Evolutionary conservation across 2,113 vertebrate species (phyloP).

Genomic region (Vulpes lagopus): DNA sequence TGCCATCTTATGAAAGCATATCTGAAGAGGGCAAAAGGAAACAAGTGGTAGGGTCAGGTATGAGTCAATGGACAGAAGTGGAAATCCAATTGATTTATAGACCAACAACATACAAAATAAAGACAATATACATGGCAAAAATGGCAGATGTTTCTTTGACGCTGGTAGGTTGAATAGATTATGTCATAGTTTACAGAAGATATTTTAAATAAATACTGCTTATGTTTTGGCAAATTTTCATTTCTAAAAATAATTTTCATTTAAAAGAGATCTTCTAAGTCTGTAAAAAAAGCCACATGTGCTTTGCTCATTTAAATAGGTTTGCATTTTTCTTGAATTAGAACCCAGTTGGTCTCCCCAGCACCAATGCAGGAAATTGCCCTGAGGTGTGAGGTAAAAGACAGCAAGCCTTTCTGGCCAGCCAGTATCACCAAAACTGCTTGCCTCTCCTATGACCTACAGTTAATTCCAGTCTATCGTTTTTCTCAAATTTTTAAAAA

Average conservation of each 20-base stretch:
- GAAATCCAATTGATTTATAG: neutral
- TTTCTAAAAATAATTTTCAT: neutral
- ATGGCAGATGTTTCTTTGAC: neutral
- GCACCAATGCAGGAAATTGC: neutral
- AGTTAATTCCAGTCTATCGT: neutral
- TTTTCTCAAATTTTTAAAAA: slow-evolving; percentile 3
- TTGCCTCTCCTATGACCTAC: neutral
- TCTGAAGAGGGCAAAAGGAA: neutral
- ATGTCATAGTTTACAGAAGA: neutral
- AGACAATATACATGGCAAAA: neutral
- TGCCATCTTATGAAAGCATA: neutral
- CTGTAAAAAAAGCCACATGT: neutral
- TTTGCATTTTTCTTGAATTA: neutral
- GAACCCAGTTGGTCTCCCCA: neutral
- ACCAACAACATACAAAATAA: neutral
- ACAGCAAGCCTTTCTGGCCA: neutral
- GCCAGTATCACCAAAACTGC: neutral
- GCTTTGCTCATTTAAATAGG: neutral
- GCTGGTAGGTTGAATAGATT: neutral
- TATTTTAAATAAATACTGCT: neutral
- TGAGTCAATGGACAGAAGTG: neutral
- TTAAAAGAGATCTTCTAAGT: neutral
- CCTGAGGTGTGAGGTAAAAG: neutral
- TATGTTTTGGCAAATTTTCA: neutral
- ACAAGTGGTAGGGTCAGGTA: neutral